Evolutionary conservation across 2,797 vertebrate species (phyloP).

Genomic region (Astyanax mexicanus): DNA sequence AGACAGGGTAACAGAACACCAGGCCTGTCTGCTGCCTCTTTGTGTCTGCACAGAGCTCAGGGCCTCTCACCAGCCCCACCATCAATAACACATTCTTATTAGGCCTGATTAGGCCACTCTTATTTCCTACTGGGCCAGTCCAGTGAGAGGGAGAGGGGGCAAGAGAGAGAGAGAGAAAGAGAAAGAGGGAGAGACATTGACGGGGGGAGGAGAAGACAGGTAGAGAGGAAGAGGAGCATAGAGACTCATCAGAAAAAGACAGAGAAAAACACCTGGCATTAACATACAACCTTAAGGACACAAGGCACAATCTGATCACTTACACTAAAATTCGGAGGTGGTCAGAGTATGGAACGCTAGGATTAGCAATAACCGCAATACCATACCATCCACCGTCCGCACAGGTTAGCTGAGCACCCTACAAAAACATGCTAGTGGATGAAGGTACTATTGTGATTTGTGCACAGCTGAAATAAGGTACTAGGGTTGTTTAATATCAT

Average conservation of each 20-base stretch:
- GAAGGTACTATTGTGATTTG: no score
- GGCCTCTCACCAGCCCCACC: slow-evolving; percentile 54
- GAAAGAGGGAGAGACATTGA: slow-evolving; percentile 5
- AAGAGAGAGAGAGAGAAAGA: neutral
- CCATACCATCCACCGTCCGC: no score
- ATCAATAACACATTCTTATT: slow-evolving; percentile 73
- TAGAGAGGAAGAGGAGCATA: neutral
- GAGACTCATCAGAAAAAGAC: neutral
- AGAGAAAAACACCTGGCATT: no score
- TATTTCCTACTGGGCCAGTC: slow-evolving; percentile 67
- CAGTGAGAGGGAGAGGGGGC: neutral
- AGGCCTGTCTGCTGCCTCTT: slow-evolving; percentile 55
- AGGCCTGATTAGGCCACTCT: slow-evolving; percentile 70
- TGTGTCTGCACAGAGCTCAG: slow-evolving; percentile 51
- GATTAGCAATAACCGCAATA: no score
- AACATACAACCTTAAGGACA: no score
- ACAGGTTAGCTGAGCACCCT: no score
- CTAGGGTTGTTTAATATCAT: no score
- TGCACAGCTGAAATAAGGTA: no score
- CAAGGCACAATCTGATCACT: no score
- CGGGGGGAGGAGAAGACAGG: slow-evolving; percentile 23
- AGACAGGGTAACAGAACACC: slow-evolving; percentile 60
- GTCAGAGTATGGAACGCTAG: no score
- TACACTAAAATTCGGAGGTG: no score
- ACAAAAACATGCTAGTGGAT: no score